Evolutionary conservation across 2,888 invertebrate genomes (phyloP), one percentile per base, ranked within the genome.

Genomic region (Drosophila monieri): DNA sequence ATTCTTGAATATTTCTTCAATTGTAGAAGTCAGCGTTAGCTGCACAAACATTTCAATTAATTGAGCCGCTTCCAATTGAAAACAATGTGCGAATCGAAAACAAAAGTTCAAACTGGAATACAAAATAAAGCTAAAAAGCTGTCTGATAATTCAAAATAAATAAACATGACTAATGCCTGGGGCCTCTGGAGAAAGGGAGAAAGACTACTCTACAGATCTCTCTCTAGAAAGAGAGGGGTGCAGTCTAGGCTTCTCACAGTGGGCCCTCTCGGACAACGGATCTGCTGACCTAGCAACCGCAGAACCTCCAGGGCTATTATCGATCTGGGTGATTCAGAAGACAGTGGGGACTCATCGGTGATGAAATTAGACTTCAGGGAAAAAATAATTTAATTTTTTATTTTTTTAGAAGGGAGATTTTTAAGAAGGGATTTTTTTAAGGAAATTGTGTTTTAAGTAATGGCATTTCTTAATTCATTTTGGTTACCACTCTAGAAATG

Each of bases 41-140:
- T 60, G 77, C 64, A 68, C 80, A 79, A 75, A 71, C 80, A 83
- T 76, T 85, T 83, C 78, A 86, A 81, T 81, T 86, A 86, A 81
- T 73, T 76, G 74, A 60, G 14, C 32, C 25, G 70, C 72, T 68
- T 69, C 74, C 74, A 87, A 87, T 83, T 78, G 78, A 85, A 67
- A 67, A 80, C 74, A 74, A 74, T 73, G 73, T 62, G 62, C 57
- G 48, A 73, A 76, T 66, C 48, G 54, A 68, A 71, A 79, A 72
- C 72, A 76, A 80, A 66, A 72, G 48, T 66, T 21, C 5, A 47
- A 14, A 12, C 48, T 52, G 10, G 52, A 54, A 25, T 27, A 21
- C 6, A 54, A 59, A 6, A 18, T 37, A 52, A 46, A 54, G 12
- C 37, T 53, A 51, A 10, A 23, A 49, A 30, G 14, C 27, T 72